phyloP scores from a whole-genome alignment of 30 jellyfish, hydroid and myxozoan genomes.

The Turritopsis dohrnii region DNA sequence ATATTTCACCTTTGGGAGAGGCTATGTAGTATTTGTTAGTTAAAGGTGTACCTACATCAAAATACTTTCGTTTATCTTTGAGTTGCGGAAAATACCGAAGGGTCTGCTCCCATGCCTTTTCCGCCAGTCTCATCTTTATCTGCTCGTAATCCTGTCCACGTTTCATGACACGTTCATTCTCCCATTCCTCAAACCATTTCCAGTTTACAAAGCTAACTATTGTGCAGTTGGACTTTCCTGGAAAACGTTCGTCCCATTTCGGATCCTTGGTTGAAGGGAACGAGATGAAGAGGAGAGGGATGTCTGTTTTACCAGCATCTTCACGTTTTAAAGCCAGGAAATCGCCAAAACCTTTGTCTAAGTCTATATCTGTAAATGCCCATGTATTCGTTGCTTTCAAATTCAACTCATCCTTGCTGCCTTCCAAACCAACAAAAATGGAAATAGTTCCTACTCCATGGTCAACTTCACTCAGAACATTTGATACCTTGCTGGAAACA shows the following conservation, averaged over 20 bases:
- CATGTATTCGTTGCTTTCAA: conserved; percentile 64
- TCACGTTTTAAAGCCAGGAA: conserved; percentile 45
- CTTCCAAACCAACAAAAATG: conserved; percentile 74
- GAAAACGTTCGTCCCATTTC: conserved; percentile 82
- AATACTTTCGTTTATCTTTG: conserved; percentile 53
- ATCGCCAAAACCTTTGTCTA: conserved; percentile 39
- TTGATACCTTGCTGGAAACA: conserved; percentile 30
- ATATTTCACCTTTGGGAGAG: conserved; percentile 81
- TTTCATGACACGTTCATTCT: conserved; percentile 59
- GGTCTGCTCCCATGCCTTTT: conserved; percentile 79
- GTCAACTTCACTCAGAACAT: conserved; percentile 36
- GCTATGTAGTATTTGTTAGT: conserved; percentile 81
- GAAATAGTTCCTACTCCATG: conserved; percentile 81
- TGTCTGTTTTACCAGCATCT: conserved; percentile 64
- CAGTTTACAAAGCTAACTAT: conserved; percentile 77
- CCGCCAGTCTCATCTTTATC: conserved; percentile 65
- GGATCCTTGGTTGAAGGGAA: conserved; percentile 97
- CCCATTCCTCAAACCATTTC: conserved; percentile 88
- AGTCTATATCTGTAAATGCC: conserved; percentile 64
- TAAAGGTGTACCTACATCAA: conserved; percentile 87
- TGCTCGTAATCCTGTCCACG: conserved; percentile 82
- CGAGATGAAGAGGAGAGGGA: conserved; percentile 83
- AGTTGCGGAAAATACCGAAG: conserved; percentile 69
- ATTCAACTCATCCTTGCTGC: conserved; percentile 72
- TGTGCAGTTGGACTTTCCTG: conserved; percentile 89